Conservation (phyloP, 30 jellyfish, hydroid and myxozoan genomes). For the Hydractinia symbiolongicarpus region DNA sequence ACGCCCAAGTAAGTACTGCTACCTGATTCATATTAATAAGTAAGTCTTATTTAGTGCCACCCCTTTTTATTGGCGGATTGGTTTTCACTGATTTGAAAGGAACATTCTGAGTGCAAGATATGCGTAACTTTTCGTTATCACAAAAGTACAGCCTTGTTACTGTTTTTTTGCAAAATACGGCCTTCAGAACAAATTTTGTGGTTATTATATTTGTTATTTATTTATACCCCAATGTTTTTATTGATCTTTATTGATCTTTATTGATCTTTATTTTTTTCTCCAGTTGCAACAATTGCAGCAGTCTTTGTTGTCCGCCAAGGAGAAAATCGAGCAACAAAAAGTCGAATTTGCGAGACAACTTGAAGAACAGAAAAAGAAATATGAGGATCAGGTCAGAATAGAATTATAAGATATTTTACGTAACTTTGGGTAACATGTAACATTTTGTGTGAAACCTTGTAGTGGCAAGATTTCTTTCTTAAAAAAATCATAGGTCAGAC, state of each 20-base stretch:
- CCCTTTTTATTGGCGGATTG: too few relatives aligned
- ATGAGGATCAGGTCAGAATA: slow-evolving; percentile 21
- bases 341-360: background rate
- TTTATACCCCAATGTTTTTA: background rate
- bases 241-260: background rate
- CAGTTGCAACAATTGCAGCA: slow-evolving; percentile 23
- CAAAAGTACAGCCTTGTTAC: background rate
- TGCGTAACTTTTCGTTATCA: too few relatives aligned
- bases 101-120: too few relatives aligned
- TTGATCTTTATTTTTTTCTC: background rate
- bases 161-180: background rate
- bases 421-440: too few relatives aligned
- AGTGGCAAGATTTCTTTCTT: too few relatives aligned
- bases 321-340: slow-evolving; percentile 19
- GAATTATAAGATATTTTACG: too few relatives aligned
- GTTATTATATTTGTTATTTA: too few relatives aligned
- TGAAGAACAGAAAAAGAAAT: background rate
- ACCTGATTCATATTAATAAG: too few relatives aligned
- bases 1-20: slow-evolving; percentile 3
- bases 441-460: too few relatives aligned
- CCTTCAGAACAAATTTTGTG: too few relatives aligned
- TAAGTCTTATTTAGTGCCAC: too few relatives aligned
- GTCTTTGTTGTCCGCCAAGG: slow-evolving; percentile 1
- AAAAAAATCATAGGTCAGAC: background rate
- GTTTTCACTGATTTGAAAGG: too few relatives aligned